Base-by-base conservation (phyloP, 2,797 vertebrate species). In the Hapalemur alaotrensis region DNA sequence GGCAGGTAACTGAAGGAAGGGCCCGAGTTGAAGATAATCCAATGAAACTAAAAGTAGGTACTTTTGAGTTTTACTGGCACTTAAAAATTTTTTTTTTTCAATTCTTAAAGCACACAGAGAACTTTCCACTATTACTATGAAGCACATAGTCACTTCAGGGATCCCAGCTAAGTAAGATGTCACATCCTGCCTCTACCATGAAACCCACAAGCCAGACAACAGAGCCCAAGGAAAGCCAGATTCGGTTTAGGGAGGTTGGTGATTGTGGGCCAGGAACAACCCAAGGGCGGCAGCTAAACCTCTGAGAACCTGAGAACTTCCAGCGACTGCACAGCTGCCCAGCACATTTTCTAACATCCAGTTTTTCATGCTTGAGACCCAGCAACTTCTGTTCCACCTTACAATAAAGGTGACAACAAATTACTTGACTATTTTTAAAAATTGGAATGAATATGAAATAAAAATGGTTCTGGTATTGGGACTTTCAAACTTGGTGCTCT, bases 41-140 rank as follows among this genome's bases (percentile, higher is more conserved):
- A 7, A 65, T 32, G 63, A 48, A 90, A 94, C 18, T 14, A 35
- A 41, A 69, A 79, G 50, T 5, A 38, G 32, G 61, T 6, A 69
- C 38, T 76, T 22, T 76, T 13, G 54, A 4, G 25, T 50, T 48
- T 61, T 28, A 85, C 7, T 11, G 20, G 41, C 32, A 48, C n/a
- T 94, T 22, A 41, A 38, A 89, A 22, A 15, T 46, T n/a, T 70
- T 79, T 80, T 85, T 83, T 85, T 28, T 43, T 43, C 48, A 12
- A 54, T 18, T 80, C 76, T 38, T 59, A 67, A 93, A 87, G 59
- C 23, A 70, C 35, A n/a, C 9, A 41, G 69, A 75, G 38, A 82
- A 61, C 43, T 78, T n/a, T 11, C 35, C 43, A 76, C 38, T 43
- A 32, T 41, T 2, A 81, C 57, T 65, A 54, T 4, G 25, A n/a